A percentile compares a stretch with the other conserved stretches of the same genome.
These are phyloP conservation scores for Ascidia mentula DNA, from an alignment of 23 tunicate genomes.

Conservation along the genomic window DNA sequence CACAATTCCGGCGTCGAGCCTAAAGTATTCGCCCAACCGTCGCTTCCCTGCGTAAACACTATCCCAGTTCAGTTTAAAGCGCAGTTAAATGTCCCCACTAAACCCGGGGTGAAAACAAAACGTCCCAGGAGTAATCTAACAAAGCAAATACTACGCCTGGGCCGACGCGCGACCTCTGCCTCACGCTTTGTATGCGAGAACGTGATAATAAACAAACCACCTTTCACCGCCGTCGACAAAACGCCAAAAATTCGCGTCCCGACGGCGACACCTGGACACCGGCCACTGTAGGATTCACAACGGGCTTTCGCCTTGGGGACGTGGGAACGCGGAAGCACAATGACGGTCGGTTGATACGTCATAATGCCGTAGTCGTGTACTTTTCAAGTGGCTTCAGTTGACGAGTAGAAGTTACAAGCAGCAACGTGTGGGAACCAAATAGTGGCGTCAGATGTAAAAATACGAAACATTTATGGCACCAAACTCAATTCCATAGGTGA, in stretches of 20 bases:
- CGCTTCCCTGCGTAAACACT: slow-evolving; percentile 1
- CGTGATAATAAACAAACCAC: background rate
- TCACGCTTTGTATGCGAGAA: background rate
- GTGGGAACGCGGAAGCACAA: background rate
- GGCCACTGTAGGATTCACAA: background rate
- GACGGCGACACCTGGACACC: slow-evolving; percentile 4
- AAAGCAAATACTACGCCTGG: background rate
- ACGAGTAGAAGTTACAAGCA: background rate
- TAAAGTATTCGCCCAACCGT: slow-evolving; percentile 4
- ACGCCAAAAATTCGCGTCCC: slow-evolving; percentile 1
- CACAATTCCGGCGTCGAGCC: background rate
- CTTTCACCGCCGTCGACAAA: background rate
- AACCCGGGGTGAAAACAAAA: background rate
- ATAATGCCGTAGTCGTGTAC: background rate
- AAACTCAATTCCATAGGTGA: no score
- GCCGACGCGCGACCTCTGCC: background rate
- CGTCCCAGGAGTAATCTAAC: background rate
- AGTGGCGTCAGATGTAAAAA: no score
- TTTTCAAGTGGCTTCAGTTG: background rate
- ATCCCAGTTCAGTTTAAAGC: background rate
- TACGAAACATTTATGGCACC: no score
- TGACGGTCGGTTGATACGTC: slow-evolving; percentile 6
- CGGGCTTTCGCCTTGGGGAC: background rate
- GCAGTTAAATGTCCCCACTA: slow-evolving; percentile 1
- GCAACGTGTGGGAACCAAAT: background rate